Conservation (phyloP, 2,797 vertebrate genomes). For the Amblyopsis hoosieri region DNA sequence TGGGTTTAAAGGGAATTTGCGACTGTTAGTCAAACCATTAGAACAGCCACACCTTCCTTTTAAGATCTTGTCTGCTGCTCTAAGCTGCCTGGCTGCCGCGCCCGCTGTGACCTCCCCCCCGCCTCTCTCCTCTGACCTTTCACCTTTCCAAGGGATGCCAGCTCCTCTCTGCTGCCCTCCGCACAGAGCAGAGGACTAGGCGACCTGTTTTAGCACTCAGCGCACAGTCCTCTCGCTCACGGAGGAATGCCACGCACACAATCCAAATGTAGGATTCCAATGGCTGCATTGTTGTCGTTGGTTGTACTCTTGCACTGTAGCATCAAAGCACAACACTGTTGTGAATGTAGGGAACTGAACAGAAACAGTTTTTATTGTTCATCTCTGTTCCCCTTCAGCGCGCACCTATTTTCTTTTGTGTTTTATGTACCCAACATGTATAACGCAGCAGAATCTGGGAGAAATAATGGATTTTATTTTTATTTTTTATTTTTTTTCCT, state of each 20-base stretch:
- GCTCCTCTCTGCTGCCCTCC: conserved; percentile 15
- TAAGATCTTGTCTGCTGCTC: conserved; percentile 88
- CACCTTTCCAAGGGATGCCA: conserved; percentile 27
- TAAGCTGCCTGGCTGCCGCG: conserved; percentile 56
- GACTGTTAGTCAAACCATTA: conserved; percentile 83
- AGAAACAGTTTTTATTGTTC: no score
- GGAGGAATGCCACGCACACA: conserved; percentile 15
- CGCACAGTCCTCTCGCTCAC: conserved; percentile 28
- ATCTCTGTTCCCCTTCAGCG: conserved; percentile 3
- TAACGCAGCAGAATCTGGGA: conserved; percentile 31
- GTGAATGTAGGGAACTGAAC: conserved; percentile 1
- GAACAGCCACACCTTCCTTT: conserved; percentile 89
- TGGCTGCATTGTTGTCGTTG: conserved; percentile 6
- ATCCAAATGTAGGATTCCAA: background rate
- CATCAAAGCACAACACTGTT: conserved; percentile 9
- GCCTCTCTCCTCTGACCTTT: background rate
- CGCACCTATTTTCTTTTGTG: conserved; percentile 16
- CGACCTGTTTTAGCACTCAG: conserved; percentile 21
- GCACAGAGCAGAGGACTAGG: conserved; percentile 28
- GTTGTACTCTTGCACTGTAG: conserved; percentile 2
- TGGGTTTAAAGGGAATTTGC: conserved; percentile 89
- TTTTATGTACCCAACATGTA: conserved; percentile 6
- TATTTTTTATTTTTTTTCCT: conserved; percentile 28
- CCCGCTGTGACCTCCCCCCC: conserved; percentile 14
- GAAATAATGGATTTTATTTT: conserved; percentile 33